Evolutionary conservation across 2,888 invertebrate species (phyloP), one percentile per base, ranked within the genome.

Genomic region (Amphiduros pacificus): DNA sequence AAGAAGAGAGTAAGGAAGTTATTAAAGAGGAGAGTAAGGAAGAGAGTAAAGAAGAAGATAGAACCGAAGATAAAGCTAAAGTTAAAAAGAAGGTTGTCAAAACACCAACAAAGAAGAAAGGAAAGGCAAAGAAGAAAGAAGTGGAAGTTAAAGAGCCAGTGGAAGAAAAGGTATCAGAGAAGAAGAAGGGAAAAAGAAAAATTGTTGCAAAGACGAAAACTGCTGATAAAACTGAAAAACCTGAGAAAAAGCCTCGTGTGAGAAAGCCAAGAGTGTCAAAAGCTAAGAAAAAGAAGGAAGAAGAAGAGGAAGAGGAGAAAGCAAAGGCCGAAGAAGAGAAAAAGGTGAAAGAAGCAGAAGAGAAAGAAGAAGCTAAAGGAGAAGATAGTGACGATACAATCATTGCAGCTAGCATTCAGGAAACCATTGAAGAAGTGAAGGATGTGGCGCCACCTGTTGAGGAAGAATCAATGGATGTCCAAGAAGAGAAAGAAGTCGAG

Each of bases 181-280:
- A 56, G 14, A 28, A 31, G 20, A 22, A 31, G 2, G 54, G 9
- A 9, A 31, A 36, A 29, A 11, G 22, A 22, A 14, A 20, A n/a
- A n/a, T n/a, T n/a, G n/a, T n/a, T n/a, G n/a, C n/a, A 41, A 49
- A 48, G 44, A 22, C 44, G 28, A 60, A 60, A 24, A 60, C 22
- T 24, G 5, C 11, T 9, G 55, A 29, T 6, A 9, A 31, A 36
- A 6, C 55, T 14, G 24, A 44, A 41, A 36, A 29, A n/a, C 20
- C 9, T 55, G n/a, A 29, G 20, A 36, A 29, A n/a, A 55, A 55
- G 20, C 32, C 11, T 9, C 11, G 31, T 5, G 5, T 11, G 14
- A 32, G n/a, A 55, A 27, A 32, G 22, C 9, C 11, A n/a, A 32
- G 55, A 20, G 36, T 40, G 51, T 17, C 20, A 14, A 55, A 55